Evolutionary conservation across 2,797 vertebrate genomes (phyloP), one percentile per base, ranked within the genome.

Genomic region (Lophius americanus): DNA sequence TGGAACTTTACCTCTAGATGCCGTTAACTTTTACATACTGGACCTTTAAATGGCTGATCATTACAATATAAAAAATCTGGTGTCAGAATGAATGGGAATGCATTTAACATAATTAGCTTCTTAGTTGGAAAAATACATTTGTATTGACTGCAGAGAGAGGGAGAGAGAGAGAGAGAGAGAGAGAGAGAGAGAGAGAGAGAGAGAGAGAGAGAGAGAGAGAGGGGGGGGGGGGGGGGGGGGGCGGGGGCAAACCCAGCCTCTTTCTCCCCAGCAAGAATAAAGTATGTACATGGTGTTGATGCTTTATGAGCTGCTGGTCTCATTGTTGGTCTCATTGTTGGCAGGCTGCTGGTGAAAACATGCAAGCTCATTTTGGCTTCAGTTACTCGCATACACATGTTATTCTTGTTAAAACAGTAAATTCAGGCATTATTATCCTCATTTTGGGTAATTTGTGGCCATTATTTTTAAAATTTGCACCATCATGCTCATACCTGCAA

Each of bases 381-480:
- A 44, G 36, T 50, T 60, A 51, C 51, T 60, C 23, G 35, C 36
- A 37, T 55, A 12, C 9, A 46, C 36, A 42, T 38, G 51, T 67
- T 67, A 37, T 71, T 54, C 43, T 49, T 51, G 53, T 73, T 69
- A 74, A 41, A 76, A 75, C 14, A 54, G 36, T 47, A 71, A 72
- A 32, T 42, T 36, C 57, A 68, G 55, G 9, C 9, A 4, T 78
- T 47, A 71, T 79, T 64, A 67, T 75, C 55, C 41, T 59, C 33
- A 66, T 55, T 68, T 47, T 10, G 10, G 73, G 51, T 37, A 46
- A 68, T 76, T 78, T 85, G 36, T 57, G 14, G 13, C 39, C 63
- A 73, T 83, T 71, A 75, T 80, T 61, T 23, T 75, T 42, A 67
- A 71, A 78, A 33, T 2, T 41, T 9, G 33, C 6, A 41, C 32